Base-by-base conservation (phyloP, 2,888 invertebrate genomes). In the Cheilosia vulpina region DNA sequence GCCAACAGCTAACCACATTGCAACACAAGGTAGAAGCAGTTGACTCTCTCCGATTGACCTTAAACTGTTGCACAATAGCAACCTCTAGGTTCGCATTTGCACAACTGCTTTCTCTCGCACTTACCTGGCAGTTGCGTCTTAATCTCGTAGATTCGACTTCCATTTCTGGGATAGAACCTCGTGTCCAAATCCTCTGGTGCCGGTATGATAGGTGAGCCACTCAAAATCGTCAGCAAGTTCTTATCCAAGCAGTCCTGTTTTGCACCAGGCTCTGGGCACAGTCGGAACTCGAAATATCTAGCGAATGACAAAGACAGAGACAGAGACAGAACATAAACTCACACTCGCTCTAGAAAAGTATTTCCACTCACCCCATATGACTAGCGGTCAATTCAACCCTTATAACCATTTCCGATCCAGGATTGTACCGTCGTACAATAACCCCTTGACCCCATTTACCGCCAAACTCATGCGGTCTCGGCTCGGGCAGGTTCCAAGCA, bases 341-440 rank as follows among this genome's bases (percentile, higher is more conserved):
- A 17, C 4, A 9, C 19, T 27, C 15, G 11, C 3, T 2, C 11
- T 15, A 6, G 3, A 11, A 19, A 15, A 5, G n/a, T 15, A 13
- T 7, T 21, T 27, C 0, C 15, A 60, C 87, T 79, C 88, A 92
- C 92, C 98, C 97, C 90, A 94, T 94, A 91, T 98, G 98, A 90
- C 95, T 97, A 38, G 97, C 97, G 0, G 97, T 98, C n/a, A 98
- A 91, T 90, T 98, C 96, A 0, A 98, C 94, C 83, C 96, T 94
- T 73, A 97, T 94, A 13, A 94, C 94, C 84, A 97, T 95, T 47
- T 94, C 92, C 52, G 95, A 82, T 69, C 94, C 94, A 0, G 95
- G 94, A 21, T 94, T 94, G 90, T 97, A 97, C 89, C 94, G 94
- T n/a, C 97, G 94, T 0, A 96, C 97, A 78, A 97, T 95, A 55